Evolutionary conservation across 2,888 invertebrate species (phyloP).

Genomic region (Hirtodrosophila trivittata): DNA sequence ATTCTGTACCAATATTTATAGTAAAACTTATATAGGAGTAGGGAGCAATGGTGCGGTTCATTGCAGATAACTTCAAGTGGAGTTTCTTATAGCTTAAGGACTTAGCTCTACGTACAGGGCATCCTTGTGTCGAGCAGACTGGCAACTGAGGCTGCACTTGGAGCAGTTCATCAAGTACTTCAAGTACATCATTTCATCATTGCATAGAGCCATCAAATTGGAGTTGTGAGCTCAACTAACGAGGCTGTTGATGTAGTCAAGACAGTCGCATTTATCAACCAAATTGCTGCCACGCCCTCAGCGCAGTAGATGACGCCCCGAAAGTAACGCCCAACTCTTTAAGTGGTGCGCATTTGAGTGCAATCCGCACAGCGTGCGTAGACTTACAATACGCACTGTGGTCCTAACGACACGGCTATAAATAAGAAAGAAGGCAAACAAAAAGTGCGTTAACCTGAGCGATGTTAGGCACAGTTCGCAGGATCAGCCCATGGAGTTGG

Average conservation of each 20-base stretch:
- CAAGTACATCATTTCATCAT: not conserved
- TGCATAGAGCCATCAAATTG: slow-evolving; percentile 43
- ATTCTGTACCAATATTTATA: no score
- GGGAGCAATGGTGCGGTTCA: no score
- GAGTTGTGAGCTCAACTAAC: slow-evolving; percentile 33
- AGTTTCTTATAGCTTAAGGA: no score
- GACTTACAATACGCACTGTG: slow-evolving; percentile 42
- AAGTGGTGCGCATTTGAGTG: no score
- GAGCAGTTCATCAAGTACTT: not conserved
- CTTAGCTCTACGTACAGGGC: no score
- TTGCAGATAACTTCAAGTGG: no score
- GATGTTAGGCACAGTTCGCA: slow-evolving; percentile 31
- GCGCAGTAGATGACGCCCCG: slow-evolving; percentile 41
- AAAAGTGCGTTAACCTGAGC: slow-evolving; percentile 52
- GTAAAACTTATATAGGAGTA: no score
- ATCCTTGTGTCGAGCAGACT: not conserved
- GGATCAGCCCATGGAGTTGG: slow-evolving; percentile 55
- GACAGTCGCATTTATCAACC: slow-evolving; percentile 65
- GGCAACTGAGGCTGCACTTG: not conserved
- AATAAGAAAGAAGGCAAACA: slow-evolving; percentile 60
- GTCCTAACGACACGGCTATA: slow-evolving; percentile 56
- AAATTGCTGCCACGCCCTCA: slow-evolving; percentile 65
- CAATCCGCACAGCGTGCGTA: slow-evolving; percentile 44
- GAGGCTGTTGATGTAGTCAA: slow-evolving; percentile 40
- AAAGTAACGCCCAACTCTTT: slow-evolving; percentile 44